phyloP scores from a whole-genome alignment of 2,113 vertebrate genomes.

The Thryonomys swinderianus region DNA sequence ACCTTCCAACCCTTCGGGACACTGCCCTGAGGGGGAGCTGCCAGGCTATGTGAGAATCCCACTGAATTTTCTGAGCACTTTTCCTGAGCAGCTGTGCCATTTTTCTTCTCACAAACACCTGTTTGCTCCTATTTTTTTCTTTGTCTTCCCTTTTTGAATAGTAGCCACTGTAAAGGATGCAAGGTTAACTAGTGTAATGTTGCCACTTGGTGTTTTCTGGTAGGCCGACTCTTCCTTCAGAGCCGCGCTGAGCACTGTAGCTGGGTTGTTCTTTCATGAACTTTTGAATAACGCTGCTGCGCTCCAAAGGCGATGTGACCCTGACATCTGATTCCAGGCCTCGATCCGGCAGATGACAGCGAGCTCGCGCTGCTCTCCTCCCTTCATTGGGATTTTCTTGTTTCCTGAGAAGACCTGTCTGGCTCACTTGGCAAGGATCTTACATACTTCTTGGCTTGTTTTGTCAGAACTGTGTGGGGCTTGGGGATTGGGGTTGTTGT shows the following conservation, averaged over 20 bases:
- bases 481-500: neutral
- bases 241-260: neutral
- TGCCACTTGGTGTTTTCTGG: neutral
- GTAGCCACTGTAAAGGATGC: neutral
- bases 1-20: neutral
- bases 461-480: neutral
- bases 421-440: neutral
- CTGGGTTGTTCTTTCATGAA: slow-evolving; percentile 14
- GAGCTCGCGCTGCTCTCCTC: neutral
- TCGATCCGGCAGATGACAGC: neutral
- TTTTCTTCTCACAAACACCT: neutral
- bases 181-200: neutral
- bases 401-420: neutral
- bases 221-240: neutral
- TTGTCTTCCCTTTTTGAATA: neutral
- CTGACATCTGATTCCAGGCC: neutral
- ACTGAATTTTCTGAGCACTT: neutral
- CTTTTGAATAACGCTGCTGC: neutral
- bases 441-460: neutral
- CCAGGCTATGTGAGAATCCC: neutral
- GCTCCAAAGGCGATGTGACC: neutral
- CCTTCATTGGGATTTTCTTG: neutral
- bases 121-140: neutral
- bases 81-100: neutral
- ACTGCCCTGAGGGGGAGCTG: neutral